Base-by-base conservation (phyloP, 2,888 invertebrate species). In the Anodontia alba region DNA sequence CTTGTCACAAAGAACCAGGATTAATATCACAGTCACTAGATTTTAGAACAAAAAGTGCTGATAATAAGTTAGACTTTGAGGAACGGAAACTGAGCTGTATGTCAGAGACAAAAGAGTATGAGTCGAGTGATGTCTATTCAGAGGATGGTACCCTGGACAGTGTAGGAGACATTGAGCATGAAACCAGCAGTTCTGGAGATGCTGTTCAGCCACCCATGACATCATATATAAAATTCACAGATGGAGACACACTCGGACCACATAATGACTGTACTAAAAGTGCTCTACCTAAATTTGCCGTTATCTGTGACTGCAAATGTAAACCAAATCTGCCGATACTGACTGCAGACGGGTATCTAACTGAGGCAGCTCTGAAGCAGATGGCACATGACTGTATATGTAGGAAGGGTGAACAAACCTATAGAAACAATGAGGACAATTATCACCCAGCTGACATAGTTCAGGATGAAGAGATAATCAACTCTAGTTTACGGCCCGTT, bases 101-200 rank as follows among this genome's bases (percentile, higher is more conserved):
- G 78, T 74, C 76, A 33, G 83, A 83, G 67, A 54, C 74, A 1
- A 77, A 66, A 29, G 80, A 80, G 67, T 76, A 73, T 69, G 83
- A 79, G 54, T 76, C 81, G n/a, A 78, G 78, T 71, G 81, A 84
- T 66, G 62, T 57, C 17, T 75, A 78, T 69, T 85, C 82, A 0
- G 78, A 76, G 42, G 80, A 78, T 31, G 78, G 81, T 76, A 75
- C 76, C 62, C 69, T 79, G 31, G 79, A 79, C 57, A 76, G 77
- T 76, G 51, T 72, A 10, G 77, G 54, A 1, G 78, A 80, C 31
- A 54, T 36, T 46, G 73, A 73, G 33, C 66, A 70, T 20, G 70
- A 76, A 75, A 62, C 75, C 72, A 31, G 73, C 46, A 26, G 38
- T 29, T 43, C 62, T 38, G 33, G 71, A 31, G 72, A 42, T 62